Evolutionary conservation across 2,888 invertebrate species (phyloP), one percentile per base, ranked within the genome.

Genomic region (Ormia ochracea): DNA sequence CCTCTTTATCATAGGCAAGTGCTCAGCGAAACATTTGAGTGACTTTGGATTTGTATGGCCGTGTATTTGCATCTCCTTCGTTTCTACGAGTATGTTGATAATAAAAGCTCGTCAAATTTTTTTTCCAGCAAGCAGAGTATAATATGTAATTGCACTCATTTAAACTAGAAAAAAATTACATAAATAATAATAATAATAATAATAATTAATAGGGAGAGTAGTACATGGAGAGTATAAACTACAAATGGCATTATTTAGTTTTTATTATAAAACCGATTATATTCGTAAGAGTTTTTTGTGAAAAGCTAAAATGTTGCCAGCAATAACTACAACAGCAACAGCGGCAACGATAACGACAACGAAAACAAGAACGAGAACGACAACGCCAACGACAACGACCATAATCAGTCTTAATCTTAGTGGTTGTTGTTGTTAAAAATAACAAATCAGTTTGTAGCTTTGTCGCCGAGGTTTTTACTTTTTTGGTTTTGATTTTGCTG

Each of bases 391-490:
- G 41, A 21, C 21, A 69, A 33, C 58, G 43, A 56, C 36, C 41
- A 58, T 52, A 75, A 66, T 54, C 28, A 52, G 45, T 45, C 45
- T 61, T 74, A 74, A 79, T 66, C 65, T 54, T 66, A 75, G 66
- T 80, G 61, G 66, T 75, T 66, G 78, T 69, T 63, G 45, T 58
- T 65, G 45, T 58, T 65, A 36, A 28, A 43, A 68, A 69, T 26
- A 69, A 33, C 3, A 63, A 58, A 63, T 63, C 45, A 76, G 65
- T 72, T 76, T 80, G 80, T 80, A 72, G 66, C 72, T 80, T 80
- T 80, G 80, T 80, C 52, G 80, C 72, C 7, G 12, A 63, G 45
- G 66, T 59, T 78, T 78, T 78, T 78, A 72, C 66, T 78, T 78
- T 66, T 73, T 68, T 63, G 36, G 61, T 41, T 41, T 58, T 58